Conservation (phyloP, 2,888 invertebrate genomes). For the Melanophora roralis region DNA sequence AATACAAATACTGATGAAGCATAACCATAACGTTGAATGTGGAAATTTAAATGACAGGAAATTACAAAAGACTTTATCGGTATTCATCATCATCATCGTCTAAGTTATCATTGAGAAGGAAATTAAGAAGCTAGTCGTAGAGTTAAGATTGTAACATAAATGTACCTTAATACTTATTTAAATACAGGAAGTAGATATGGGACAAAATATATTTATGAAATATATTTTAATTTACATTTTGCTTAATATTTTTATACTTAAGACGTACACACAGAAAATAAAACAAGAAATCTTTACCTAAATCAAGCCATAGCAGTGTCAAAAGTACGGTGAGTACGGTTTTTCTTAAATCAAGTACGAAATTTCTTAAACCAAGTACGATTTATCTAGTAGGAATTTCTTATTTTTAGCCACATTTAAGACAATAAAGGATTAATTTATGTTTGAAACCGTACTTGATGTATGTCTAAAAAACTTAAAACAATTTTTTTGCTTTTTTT, state of each 20-base stretch:
- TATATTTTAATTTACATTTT: neutral
- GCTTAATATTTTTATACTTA: neutral
- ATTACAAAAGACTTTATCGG: slow-evolving; percentile 60
- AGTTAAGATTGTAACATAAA: slow-evolving; percentile 36
- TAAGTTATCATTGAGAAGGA: slow-evolving; percentile 53
- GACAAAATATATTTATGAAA: neutral
- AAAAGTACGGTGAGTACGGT: too few relatives aligned
- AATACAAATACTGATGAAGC: slow-evolving; percentile 9
- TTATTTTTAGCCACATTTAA: too few relatives aligned
- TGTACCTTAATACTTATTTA: slow-evolving; percentile 3
- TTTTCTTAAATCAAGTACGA: too few relatives aligned
- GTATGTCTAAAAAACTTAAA: too few relatives aligned
- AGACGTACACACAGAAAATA: neutral
- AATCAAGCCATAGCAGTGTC: too few relatives aligned
- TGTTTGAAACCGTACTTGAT: too few relatives aligned
- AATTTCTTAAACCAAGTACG: too few relatives aligned
- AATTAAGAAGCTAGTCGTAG: slow-evolving; percentile 53
- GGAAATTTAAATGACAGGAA: slow-evolving; percentile 58
- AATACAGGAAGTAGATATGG: slow-evolving; percentile 31
- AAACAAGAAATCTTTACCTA: too few relatives aligned
- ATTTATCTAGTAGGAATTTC: too few relatives aligned
- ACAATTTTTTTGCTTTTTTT: too few relatives aligned
- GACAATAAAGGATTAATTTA: too few relatives aligned
- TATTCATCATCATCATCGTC: slow-evolving; percentile 30
- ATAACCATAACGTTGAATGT: slow-evolving; percentile 22